Percentiles rank a stretch among this genome's conserved stretches.
Conservation (phyloP, 2,113 vertebrate species). For the Thalassoma bifasciatum region DNA sequence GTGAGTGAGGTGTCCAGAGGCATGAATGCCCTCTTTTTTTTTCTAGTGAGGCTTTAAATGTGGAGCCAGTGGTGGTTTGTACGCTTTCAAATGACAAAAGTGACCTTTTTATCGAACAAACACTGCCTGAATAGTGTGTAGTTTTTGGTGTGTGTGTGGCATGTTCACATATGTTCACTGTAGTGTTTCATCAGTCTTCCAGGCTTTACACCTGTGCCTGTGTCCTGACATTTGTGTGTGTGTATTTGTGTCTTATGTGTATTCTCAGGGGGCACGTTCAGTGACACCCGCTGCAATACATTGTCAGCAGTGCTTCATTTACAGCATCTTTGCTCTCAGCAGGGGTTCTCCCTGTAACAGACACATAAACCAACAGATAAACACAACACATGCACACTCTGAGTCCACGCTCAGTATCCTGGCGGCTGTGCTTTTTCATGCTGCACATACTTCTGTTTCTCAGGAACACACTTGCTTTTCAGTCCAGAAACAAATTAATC, state of each 20-base stretch:
- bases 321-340: constrained; percentile 75
- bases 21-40: constrained; percentile 52
- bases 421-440: constrained; percentile 40
- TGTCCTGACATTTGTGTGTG: constrained; percentile 44
- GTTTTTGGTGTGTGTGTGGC: constrained; percentile 29
- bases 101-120: constrained; percentile 74
- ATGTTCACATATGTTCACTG: constrained; percentile 58
- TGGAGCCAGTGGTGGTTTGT: constrained; percentile 39
- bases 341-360: constrained; percentile 56
- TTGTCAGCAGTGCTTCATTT: constrained; percentile 64
- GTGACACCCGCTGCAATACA: constrained; percentile 59
- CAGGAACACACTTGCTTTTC: not conserved
- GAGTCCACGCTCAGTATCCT: constrained; percentile 41
- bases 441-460: not conserved
- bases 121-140: constrained; percentile 36
- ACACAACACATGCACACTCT: constrained; percentile 41
- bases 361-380: constrained; percentile 65
- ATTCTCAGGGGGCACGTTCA: constrained; percentile 57
- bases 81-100: constrained; percentile 63
- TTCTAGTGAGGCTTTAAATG: constrained; percentile 52
- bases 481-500: constrained; percentile 1
- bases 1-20: constrained; percentile 56
- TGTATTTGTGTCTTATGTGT: constrained; percentile 60
- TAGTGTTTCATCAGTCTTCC: constrained; percentile 55
- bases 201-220: constrained; percentile 31